Evolutionary conservation across 2,113 vertebrate genomes (phyloP), one percentile per base, ranked within the genome.

Genomic region (Neopipo cinnamomea): DNA sequence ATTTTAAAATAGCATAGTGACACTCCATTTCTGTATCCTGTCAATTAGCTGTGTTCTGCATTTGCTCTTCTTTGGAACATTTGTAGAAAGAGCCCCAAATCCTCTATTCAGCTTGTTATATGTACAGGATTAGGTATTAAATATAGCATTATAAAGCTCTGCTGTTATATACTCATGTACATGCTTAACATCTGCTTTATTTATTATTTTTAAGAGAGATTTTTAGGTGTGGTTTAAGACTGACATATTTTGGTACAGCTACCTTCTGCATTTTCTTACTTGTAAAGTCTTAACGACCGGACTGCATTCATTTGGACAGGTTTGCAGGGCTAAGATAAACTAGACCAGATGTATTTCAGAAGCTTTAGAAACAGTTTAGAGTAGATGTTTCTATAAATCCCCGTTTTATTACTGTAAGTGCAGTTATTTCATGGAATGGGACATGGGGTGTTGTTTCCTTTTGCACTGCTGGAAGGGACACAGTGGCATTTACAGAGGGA

Each of bases 341-440:
- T 21, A 46, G 44, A 56, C 41, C 62, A 68, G 31, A 71, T 93
- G 25, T 27, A 70, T 88, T 88, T 83, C 28, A 65, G 67, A 37
- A 86, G 63, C 67, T 78, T 93, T 93, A 85, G 85, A 88, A 96
- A 21, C 47, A 67, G 85, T 73, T 91, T 92, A 41, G 90, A 96
- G 91, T 72, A 72, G 85, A 94, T 93, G 68, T 96, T 95, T 90
- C 63, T 94, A 81, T 96, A 95, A 94, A 95, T 96, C 88, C 88
- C 25, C 41, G 0, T 80, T 95, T 95, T 96, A 88, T 83, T 95
- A 61, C 56, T 81, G 37, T 56, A 86, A 86, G 63, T 65, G 59
- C 42, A 91, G 85, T 72, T 88, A 80, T 83, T 91, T 88, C 44
- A 46, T 46, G 62, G 37, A 31, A 31, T 59, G n/a, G 75, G 85